Base-by-base conservation (phyloP, 2,888 invertebrate species). In the Masnerella sp. region DNA sequence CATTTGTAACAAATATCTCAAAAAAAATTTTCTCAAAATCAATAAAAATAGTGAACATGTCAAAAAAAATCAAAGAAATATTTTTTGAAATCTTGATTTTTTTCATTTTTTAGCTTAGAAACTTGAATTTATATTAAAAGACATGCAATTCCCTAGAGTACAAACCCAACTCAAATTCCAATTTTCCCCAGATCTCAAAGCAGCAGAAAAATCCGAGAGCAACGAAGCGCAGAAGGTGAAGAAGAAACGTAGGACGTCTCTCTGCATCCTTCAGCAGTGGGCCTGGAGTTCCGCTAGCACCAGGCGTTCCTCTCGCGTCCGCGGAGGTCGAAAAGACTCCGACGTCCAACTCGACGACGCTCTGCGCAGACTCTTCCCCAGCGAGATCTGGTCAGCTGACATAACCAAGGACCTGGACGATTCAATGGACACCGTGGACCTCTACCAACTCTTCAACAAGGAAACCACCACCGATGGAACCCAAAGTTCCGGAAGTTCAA, bases 261-360 rank as follows among this genome's bases (percentile, higher is more conserved):
- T 94, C 9, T 92, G 92, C 47, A 92, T 92, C 78, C 86, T 95
- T 15, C 92, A 94, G 79, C 92, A 93, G 78, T 94, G 94, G 93
- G 93, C 93, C 51, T 94, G 94, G 93, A 94, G 93, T 78, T 90
- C 89, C 54, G 92, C 86, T 72, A 84, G 78, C 52, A 85, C 83
- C 76, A 82, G 84, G 68, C 79, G 89, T 52, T 88, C 89, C 0
- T 88, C 89, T 0, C 79, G 89, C 75, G 88, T 88, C 2, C 81
- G 88, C 69, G 85, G 86, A 56, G 78, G 77, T 5, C 90, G 90
- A 77, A 89, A 89, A 65, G 90, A 91, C 82, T 89, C 89, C 28
- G 91, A 92, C 76, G 91, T 91, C 30, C 81, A 81, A 14, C 90
- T 93, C 18, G 92, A 92, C 84, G 93, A 93, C 80, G 92, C 91